phyloP scores from a whole-genome alignment of 1,140 invertebrate species.

The Drosophila funebris region DNA sequence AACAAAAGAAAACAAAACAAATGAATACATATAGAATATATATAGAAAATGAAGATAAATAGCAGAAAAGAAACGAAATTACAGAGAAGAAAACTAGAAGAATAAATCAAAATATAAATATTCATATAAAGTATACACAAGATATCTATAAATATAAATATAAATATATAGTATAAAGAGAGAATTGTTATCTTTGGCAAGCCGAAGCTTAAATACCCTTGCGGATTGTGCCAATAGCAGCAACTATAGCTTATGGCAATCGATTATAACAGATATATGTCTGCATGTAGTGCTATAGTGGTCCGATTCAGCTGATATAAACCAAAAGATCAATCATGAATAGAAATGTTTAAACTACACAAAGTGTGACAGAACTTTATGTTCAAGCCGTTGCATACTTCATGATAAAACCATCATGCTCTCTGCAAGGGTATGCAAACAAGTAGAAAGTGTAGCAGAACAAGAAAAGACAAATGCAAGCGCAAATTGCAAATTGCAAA shows the following conservation, averaged over 20 bases:
- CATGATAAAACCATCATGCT: background rate
- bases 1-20: conserved; percentile 53
- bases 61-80: conserved; percentile 38
- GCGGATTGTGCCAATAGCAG: background rate
- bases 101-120: conserved; percentile 62
- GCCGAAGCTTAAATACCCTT: conserved; percentile 1
- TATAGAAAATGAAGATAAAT: conserved; percentile 35
- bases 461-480: background rate
- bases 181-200: conserved; percentile 5
- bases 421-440: conserved; percentile 8
- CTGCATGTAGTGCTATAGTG: background rate
- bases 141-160: conserved; percentile 46
- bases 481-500: background rate
- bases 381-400: background rate
- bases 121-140: conserved; percentile 72
- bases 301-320: background rate
- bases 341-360: too few relatives aligned
- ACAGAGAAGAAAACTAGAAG: conserved; percentile 49
- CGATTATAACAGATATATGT: too few relatives aligned
- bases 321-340: conserved; percentile 5
- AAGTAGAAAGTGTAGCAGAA: background rate
- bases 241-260: too few relatives aligned
- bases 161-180: conserved; percentile 27
- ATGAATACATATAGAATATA: conserved; percentile 42
- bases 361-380: too few relatives aligned